Base-by-base conservation (phyloP, 2,113 vertebrate genomes). In the Sorex fumeus region DNA sequence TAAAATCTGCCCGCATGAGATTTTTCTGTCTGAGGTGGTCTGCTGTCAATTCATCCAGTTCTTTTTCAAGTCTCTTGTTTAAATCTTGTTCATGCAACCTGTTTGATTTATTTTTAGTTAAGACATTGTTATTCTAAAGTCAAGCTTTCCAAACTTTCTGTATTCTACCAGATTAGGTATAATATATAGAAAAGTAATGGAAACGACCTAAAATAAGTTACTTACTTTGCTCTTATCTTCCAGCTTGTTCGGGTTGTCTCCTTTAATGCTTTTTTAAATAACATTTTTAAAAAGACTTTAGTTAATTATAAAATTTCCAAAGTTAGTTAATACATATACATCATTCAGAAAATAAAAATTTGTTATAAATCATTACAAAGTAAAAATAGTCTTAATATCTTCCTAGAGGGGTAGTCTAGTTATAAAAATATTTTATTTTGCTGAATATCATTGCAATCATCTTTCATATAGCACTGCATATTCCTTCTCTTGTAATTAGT, bases 1-100 rank as follows among this genome's bases (percentile, higher is more conserved):
- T 99, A 98, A 99, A 99, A 98, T 99, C 99, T 70, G 98, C 98
- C 98, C 99, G 98, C 98, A 99, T 99, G 98, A 98, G 98, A 98
- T 99, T 99, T 91, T 99, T 99, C 96, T 99, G 99, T 97, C 98
- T 98, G 98, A 98, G 98, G 98, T 99, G 99, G 94, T 98, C 97
- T 91, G 98, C 98, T 97, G 98, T 98, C 98, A 99, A 97, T 96
- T 99, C 99, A 95, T 98, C 97, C 96, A 99, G 96, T 97, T 99
- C 98, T 97, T 99, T 98, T 97, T 99, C 99, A 90, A 99, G 99
- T 97, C 98, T 99, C 98, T 99, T 99, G 97, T 97, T 98, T 98
- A 99, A 97, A 98, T 99, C 99, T 98, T 99, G 99, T 96, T 99
- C 99, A 95, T 99, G 98, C 91, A 98, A 98, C 98, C 99, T 99